Evolutionary conservation across 2,797 vertebrate genomes (phyloP), one percentile per base, ranked within the genome.

Genomic region (Bovichtus diacanthus): DNA sequence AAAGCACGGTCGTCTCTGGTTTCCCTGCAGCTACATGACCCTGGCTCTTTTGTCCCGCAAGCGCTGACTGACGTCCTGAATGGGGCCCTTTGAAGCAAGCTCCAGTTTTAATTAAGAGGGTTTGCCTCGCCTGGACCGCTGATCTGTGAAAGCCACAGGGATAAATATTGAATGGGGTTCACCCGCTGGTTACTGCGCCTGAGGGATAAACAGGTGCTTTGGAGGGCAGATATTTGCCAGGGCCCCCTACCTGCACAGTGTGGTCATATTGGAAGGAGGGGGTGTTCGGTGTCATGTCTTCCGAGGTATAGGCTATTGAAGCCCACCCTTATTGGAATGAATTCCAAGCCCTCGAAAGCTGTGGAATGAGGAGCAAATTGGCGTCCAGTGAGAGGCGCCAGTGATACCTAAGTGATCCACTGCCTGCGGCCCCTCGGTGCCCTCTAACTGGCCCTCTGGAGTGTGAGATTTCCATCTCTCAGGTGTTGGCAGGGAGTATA

Each of bases 141-240:
- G 97, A 98, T 98, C 98, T 99, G 97, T 98, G 96, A 99, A 98
- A 98, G 97, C 96, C 97, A 92, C 66, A 87, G 96, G 97, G 97
- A 99, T 99, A 99, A 99, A 99, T 99, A 99, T 99, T 99, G 97
- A 98, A 99, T 97, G 56, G 97, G 96, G 97, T 99, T 99, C 98
- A 99, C 97, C 96, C 95, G 95, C 97, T 99, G 97, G 98, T 99
- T 96, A 99, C 97, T 96, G 96, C 66, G 94, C 92, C 92, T 81
- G 64, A 85, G 95, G 95, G 95, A 98, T 97, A 97, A 97, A 97
- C 97, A 98, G 97, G 96, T 97, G 97, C 97, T 97, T 97, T 96
- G 93, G 95, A 87, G 92, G 91, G 88, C 91, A 91, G 92, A 82
- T 93, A 89, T 87, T 85, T 87, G 81, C 83, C 68, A 80, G 60